Percentiles rank a stretch among this genome's conserved stretches.
Evolutionary conservation across 2,113 vertebrate genomes (phyloP).

Genomic region (Oryzias woworae): DNA sequence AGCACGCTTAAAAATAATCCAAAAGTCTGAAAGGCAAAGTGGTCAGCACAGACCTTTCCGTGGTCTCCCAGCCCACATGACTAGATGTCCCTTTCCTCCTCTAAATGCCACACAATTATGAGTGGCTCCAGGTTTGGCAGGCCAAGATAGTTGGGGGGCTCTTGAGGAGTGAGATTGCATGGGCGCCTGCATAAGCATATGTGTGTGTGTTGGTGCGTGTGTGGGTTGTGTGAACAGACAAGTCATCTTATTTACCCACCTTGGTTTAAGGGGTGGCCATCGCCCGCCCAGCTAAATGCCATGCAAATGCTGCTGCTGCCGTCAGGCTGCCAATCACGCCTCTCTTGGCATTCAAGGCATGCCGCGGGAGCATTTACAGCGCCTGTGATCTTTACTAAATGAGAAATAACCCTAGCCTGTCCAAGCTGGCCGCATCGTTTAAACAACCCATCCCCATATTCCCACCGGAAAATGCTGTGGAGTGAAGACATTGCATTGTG

Average conservation of each 20-base stretch:
- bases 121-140: conserved; percentile 63
- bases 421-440: conserved; percentile 84
- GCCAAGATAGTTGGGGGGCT: conserved; percentile 84
- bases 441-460: conserved; percentile 79
- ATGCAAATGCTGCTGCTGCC: conserved; percentile 96
- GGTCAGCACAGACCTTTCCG: conserved; percentile 50
- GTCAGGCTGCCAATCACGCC: conserved; percentile 94
- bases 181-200: conserved; percentile 41
- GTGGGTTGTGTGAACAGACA: conserved; percentile 78
- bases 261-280: conserved; percentile 84
- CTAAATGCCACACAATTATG: conserved; percentile 99
- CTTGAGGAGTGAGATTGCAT: conserved; percentile 61
- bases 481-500: conserved; percentile 97
- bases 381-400: conserved; percentile 97
- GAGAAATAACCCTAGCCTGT: conserved; percentile 93
- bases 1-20: conserved; percentile 34
- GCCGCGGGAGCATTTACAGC: conserved; percentile 96
- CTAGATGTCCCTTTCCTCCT: conserved; percentile 47
- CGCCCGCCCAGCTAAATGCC: conserved; percentile 94
- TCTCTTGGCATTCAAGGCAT: conserved; percentile 93
- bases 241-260: conserved; percentile 96
- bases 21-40: conserved; percentile 25
- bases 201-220: conserved; percentile 45
- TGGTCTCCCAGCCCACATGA: conserved; percentile 36
- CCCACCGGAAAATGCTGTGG: conserved; percentile 79